Conservation (phyloP, 1,140 invertebrate species). For the Chymomyza costata region DNA sequence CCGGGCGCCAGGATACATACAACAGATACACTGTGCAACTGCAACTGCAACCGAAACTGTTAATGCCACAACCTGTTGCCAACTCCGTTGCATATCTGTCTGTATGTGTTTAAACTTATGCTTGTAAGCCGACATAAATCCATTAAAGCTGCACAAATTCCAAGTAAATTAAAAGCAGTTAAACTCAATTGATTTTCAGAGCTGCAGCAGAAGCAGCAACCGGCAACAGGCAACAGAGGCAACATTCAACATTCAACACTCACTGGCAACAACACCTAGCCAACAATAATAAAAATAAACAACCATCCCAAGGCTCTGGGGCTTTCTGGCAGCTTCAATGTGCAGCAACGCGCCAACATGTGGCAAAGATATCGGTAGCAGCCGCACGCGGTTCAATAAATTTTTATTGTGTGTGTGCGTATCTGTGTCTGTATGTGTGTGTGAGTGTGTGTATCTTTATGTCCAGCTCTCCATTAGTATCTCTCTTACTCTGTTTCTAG, state of each 20-base stretch:
- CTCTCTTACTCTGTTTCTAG: too few species aligned
- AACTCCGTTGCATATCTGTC: too few species aligned
- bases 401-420: conserved; percentile 57
- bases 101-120: too few species aligned
- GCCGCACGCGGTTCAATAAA: conserved; percentile 57
- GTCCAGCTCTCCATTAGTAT: too few species aligned
- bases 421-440: conserved; percentile 30
- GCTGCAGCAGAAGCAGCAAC: conserved; percentile 37
- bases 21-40: conserved; percentile 23
- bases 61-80: conserved; percentile 10
- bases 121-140: conserved; percentile 70
- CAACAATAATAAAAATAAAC: conserved; percentile 71
- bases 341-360: conserved; percentile 19
- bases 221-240: conserved; percentile 16
- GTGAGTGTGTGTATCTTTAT: conserved; percentile 7
- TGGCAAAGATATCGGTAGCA: conserved; percentile 32
- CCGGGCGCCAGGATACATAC: conserved; percentile 21
- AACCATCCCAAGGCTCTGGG: conserved; percentile 30
- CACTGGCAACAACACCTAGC: conserved; percentile 43
- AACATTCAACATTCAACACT: too few species aligned
- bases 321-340: conserved; percentile 10
- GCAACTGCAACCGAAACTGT: conserved; percentile 18
- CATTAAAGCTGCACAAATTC: conserved; percentile 69
- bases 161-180: conserved; percentile 71
- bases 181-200: conserved; percentile 70